Evolutionary conservation across 2,113 vertebrate species (phyloP), one percentile per base, ranked within the genome.

Genomic region (Crotalus horridus): DNA sequence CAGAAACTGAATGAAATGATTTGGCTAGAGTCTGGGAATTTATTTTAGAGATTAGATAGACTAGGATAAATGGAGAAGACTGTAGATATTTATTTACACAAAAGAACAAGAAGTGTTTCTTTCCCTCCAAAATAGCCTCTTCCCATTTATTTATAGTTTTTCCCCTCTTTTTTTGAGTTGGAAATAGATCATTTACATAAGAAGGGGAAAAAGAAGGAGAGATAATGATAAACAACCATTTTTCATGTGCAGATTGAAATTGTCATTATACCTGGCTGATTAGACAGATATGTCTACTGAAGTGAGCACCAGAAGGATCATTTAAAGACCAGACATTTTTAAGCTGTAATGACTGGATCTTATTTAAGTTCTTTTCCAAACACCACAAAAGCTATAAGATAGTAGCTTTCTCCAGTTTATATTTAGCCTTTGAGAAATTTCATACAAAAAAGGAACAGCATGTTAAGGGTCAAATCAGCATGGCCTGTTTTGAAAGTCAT

Each of bases 171-270:
- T 95, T 94, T 91, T 92, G 91, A 93, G 90, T 93, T 0, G 20
- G 90, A 96, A 93, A 94, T 21, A 94, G 95, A 94, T 56, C 93
- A 94, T 96, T 97, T 95, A 95, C 95, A 96, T 94, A 96, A 95
- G 91, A 93, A 86, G 95, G 85, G 74, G 94, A 93, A 91, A 15
- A 61, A 89, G 48, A 46, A 12, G 90, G 94, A 89, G 93, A 85
- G 33, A 89, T 93, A 91, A 95, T 96, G 95, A 96, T 95, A 95
- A 96, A 95, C 96, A 96, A 95, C 92, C 46, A 51, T 91, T 95
- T 93, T 94, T 96, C 33, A 81, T 93, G 87, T 95, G 92, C 93
- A 96, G 95, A 95, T 92, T 89, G 61, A 94, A 96, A 94, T 94
- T 88, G 85, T 96, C 95, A 96, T 96, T 96, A 97, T 95, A 94